Base-by-base conservation (phyloP, 2,888 invertebrate species). In the Nomada flava region DNA sequence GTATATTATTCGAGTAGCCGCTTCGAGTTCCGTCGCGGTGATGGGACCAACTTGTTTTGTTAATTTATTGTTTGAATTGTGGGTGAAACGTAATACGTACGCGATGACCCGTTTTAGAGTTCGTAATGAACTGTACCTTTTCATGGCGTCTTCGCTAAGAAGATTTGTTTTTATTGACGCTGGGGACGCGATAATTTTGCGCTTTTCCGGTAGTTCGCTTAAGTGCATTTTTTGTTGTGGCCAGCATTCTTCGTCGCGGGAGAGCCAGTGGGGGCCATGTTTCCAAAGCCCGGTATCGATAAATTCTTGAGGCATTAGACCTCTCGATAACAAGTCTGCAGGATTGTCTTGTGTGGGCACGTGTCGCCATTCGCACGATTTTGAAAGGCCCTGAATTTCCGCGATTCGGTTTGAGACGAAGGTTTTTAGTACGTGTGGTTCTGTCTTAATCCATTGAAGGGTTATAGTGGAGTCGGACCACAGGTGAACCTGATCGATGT, bases 381-480 rank as follows among this genome's bases (percentile, higher is more conserved):
- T 20, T 20, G 20, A 20, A 20, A 20, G 20, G 20, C 20, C 20
- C 1, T 20, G 20, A 20, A 20, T 1, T 20, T 20, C 20, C 20
- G 20, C n/a, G 20, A 42, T 23, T 52, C 52, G 60, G 42, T 62
- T 71, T 7, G 60, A 44, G 2, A 71, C 52, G n/a, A 71, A 71
- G 0, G 71, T 71, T 62, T 62, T 71, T 26, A 62, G 2, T n/a
- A 9, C 3, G 23, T 60, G 71, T 9, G 57, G 68, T n/a, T 18
- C 4, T 11, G 57, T 57, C 7, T 57, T 53, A 15, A 68, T 7
- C 57, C 68, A 71, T 15, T 71, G 62, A 11, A 71, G 26, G 0
- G 60, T 71, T 44, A 71, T 52, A 15, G 52, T 71, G 2, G 71
- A 62, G 5, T 71, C 62, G 2, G 62, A 71, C 52, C 62, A 71